Base-by-base conservation (phyloP, 2,888 invertebrate species). In the Hypena proboscidalis region DNA sequence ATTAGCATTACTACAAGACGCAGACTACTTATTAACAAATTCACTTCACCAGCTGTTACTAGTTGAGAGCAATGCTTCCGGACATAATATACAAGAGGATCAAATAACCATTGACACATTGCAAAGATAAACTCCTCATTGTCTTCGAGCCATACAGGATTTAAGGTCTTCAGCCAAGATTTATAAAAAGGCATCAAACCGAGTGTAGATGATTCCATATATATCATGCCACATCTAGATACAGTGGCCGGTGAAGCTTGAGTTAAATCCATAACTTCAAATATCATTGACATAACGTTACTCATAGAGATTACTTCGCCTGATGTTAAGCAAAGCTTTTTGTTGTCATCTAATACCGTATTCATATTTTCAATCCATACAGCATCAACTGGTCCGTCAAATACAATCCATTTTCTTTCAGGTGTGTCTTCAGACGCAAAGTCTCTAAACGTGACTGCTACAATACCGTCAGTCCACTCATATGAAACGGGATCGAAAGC, bases 341-440 rank as follows among this genome's bases (percentile, higher is more conserved):
- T 97, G 77, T 96, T 97, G 66, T 97, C 97, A 79, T 97, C 97
- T 56, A 97, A 85, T 2, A 96, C 96, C 0, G 97, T 97, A 74
- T 97, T 97, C 93, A 97, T 95, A 78, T 96, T 97, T 89, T 97
- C 97, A 60, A 97, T 96, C 97, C 97, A 97, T 2, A 95, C 94
- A 1, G 97, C 95, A 80, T 97, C 97, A 1, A 97, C 96, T 0
- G 97, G 97, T 0, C 97, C 97, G 79, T 97, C 97, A 79, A 98
- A 98, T 36, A 98, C 94, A 26, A 98, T 93, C 98, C 98, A 98
- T 84, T 98, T 98, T 48, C 95, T 92, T 60, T 95, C 94, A 0
- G 94, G 92, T 0, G 94, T 93, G 17, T 95, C 94, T 9, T 96
- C 95, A 34, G 93, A 93, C 5, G 96, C 95, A 85, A 94, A 95